These are phyloP conservation scores for Mystacornis crossleyi DNA, from an alignment of 2,113 vertebrate species.

Conservation along the genomic window DNA sequence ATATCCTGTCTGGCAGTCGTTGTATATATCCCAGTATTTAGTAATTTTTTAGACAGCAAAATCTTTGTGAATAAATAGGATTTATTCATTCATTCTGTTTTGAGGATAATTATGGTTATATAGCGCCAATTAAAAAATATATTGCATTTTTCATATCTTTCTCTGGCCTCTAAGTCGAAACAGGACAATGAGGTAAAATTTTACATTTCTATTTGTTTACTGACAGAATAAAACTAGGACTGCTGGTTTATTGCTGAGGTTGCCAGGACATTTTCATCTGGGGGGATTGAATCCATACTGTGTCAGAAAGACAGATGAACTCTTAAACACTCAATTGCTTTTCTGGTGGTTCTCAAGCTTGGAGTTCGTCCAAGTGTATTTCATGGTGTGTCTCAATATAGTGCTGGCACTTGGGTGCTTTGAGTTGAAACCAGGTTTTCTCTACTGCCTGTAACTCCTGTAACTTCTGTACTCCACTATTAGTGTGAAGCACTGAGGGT, in stretches of 20 bases:
- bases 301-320: constrained; percentile 36
- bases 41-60: background rate
- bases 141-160: background rate
- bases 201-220: background rate
- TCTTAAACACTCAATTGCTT: background rate
- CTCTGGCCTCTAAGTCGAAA: background rate
- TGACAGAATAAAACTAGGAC: background rate
- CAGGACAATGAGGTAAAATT: background rate
- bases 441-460: background rate
- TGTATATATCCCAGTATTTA: background rate
- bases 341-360: background rate
- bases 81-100: background rate
- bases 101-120: background rate
- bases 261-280: background rate
- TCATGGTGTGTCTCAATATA: background rate
- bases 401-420: background rate
- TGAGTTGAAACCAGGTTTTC: background rate
- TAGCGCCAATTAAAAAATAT: background rate
- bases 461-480: no score
- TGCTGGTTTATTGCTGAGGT: background rate
- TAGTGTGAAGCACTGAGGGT: background rate
- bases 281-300: background rate
- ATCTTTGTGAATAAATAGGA: background rate
- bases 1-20: background rate
- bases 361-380: background rate